These are phyloP conservation scores for Saxidomus purpurata DNA, from an alignment of 1,140 invertebrate genomes.

Conservation along the genomic window DNA sequence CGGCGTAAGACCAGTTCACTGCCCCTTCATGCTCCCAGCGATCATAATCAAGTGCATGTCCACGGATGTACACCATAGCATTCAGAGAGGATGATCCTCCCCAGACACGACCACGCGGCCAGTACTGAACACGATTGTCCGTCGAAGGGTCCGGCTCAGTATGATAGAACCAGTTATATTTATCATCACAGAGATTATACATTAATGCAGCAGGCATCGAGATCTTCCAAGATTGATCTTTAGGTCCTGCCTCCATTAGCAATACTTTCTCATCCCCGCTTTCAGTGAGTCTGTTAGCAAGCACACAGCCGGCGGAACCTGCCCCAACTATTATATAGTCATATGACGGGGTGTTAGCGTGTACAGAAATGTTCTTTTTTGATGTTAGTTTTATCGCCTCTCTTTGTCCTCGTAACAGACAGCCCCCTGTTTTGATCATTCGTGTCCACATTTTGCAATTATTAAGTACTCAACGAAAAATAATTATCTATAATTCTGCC, in stretches of 20 bases:
- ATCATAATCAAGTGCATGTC: conserved; percentile 97
- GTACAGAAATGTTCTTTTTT: background rate
- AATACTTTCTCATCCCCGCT: conserved; percentile 85
- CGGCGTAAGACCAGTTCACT: conserved; percentile 95
- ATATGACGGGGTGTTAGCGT: conserved; percentile 55
- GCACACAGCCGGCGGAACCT: conserved; percentile 85
- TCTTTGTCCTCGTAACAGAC: too few species aligned
- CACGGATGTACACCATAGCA: conserved; percentile 98
- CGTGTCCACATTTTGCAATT: too few species aligned
- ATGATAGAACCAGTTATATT: conserved; percentile 88
- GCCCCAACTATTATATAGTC: conserved; percentile 86
- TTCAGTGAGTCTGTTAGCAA: conserved; percentile 84
- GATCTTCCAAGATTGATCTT: conserved; percentile 87
- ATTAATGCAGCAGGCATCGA: conserved; percentile 88
- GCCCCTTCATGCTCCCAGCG: conserved; percentile 96
- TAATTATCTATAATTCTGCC: too few species aligned
- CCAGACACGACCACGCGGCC: conserved; percentile 86
- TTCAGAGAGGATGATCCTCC: conserved; percentile 98
- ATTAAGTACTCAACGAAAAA: too few species aligned
- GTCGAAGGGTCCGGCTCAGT: conserved; percentile 87
- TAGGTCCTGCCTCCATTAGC: conserved; percentile 87
- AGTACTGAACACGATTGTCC: conserved; percentile 87
- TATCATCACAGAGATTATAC: conserved; percentile 88
- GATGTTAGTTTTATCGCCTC: too few species aligned
- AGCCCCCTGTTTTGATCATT: too few species aligned